Evolutionary conservation across 1,140 invertebrate genomes (phyloP).

Genomic region (Drosophila persimilis): DNA sequence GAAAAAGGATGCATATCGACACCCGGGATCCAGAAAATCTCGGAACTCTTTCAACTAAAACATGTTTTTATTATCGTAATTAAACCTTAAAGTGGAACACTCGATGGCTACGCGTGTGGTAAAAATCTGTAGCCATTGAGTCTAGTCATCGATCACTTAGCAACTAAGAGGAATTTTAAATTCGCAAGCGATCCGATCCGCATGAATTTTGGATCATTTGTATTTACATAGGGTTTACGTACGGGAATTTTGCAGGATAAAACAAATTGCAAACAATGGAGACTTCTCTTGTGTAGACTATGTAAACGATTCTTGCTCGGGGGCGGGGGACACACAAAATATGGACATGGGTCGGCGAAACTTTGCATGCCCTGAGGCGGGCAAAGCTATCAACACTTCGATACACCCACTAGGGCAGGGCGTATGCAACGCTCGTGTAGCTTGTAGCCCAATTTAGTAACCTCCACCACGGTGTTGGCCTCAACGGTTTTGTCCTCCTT

Average conservation of each 20-base stretch:
- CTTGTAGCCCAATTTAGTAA: slow-evolving; percentile 98
- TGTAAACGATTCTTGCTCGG: slow-evolving; percentile 9
- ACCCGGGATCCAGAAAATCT: not conserved
- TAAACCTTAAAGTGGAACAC: slow-evolving; percentile 49
- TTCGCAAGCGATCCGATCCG: slow-evolving; percentile 46
- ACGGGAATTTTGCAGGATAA: slow-evolving; percentile 67
- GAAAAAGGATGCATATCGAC: not conserved
- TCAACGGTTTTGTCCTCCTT: slow-evolving; percentile 92
- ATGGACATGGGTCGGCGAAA: slow-evolving; percentile 1
- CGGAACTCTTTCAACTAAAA: slow-evolving; percentile 47
- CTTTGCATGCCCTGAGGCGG: too few species aligned
- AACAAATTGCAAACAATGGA: slow-evolving; percentile 65
- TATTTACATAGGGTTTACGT: slow-evolving; percentile 64
- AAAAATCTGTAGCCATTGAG: slow-evolving; percentile 47
- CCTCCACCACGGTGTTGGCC: slow-evolving; percentile 93
- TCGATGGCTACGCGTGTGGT: slow-evolving; percentile 36
- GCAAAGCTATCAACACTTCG: slow-evolving; percentile 84
- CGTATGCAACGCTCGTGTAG: slow-evolving; percentile 96
- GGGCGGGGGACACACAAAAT: slow-evolving; percentile 20
- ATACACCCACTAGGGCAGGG: slow-evolving; percentile 98
- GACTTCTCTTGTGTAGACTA: slow-evolving; percentile 28
- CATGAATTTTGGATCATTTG: slow-evolving; percentile 25
- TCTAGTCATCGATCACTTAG: slow-evolving; percentile 50
- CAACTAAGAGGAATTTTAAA: slow-evolving; percentile 57
- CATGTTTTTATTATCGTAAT: slow-evolving; percentile 57